Percentiles rank a stretch among this genome's conserved stretches.
Conservation (phyloP, 53 echinoderm and acorn worm genomes). For the Echinometra lucunter region DNA sequence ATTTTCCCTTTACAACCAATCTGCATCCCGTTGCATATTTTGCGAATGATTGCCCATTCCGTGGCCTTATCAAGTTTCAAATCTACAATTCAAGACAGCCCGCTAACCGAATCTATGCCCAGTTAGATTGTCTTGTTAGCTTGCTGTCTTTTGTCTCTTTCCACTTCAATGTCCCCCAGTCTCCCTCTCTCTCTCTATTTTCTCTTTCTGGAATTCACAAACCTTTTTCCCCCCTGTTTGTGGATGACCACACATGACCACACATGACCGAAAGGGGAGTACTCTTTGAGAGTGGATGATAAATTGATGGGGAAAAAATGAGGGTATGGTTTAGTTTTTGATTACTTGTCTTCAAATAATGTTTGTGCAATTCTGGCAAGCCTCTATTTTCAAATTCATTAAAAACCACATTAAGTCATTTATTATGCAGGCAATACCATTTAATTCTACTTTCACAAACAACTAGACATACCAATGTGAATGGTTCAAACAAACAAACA, state of each 20-base stretch:
- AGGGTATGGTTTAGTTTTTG: constrained; percentile 1
- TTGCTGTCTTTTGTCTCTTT: constrained; percentile 45
- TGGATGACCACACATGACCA: constrained; percentile 25
- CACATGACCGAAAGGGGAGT: too few species aligned
- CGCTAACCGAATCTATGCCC: constrained; percentile 59
- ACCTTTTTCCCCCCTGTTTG: neutral
- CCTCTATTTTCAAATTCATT: neutral
- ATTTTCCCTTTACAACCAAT: constrained; percentile 39
- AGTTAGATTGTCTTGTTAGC: constrained; percentile 60
- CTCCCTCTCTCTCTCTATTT: constrained; percentile 41
- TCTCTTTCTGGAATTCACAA: neutral
- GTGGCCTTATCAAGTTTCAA: constrained; percentile 66
- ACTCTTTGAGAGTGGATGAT: neutral
- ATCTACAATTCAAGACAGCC: constrained; percentile 64
- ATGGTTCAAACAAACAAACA: neutral
- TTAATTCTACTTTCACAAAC: neutral
- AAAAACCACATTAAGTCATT: neutral
- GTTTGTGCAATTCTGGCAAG: neutral
- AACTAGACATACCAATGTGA: neutral
- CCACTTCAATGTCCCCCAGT: neutral
- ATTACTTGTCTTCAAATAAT: neutral
- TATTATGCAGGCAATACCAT: neutral
- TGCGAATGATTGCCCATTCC: constrained; percentile 45
- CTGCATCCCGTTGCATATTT: constrained; percentile 62
- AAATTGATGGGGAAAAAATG: constrained; percentile 8